These are phyloP conservation scores for Mormyrops boulengeri DNA, from an alignment of 2,797 vertebrate genomes.

Conservation along the genomic window DNA sequence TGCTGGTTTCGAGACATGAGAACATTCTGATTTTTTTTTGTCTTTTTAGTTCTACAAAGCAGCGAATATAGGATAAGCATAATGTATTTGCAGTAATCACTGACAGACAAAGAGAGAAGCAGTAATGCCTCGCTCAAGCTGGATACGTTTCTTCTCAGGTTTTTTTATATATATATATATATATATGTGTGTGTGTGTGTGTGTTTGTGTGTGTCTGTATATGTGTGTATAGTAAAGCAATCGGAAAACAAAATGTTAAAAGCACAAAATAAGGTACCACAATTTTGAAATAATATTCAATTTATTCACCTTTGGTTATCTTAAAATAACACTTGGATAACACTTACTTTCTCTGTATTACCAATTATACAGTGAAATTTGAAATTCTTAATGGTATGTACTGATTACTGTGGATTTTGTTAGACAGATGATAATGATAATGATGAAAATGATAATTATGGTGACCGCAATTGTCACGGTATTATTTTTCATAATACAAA, in stretches of 20 bases:
- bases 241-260: not conserved
- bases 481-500: not conserved
- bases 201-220: no score
- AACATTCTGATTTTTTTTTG: not conserved
- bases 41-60: not conserved
- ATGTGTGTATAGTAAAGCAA: not conserved
- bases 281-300: not conserved
- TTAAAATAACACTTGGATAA: not conserved
- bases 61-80: not conserved
- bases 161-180: no score
- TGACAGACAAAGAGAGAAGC: not conserved
- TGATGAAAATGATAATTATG: not conserved
- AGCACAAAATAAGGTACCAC: not conserved
- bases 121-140: not conserved
- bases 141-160: not conserved
- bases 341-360: not conserved
- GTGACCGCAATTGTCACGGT: not conserved
- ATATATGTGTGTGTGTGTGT: no score
- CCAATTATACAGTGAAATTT: not conserved
- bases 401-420: not conserved
- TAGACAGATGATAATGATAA: not conserved
- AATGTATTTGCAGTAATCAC: not conserved
- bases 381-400: not conserved
- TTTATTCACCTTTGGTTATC: not conserved
- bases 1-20: not conserved